A percentile compares a stretch with the other conserved stretches of the same genome.
These are phyloP conservation scores for Pseudopipra pipra DNA, from an alignment of 2,113 vertebrate genomes.

Conservation along the genomic window DNA sequence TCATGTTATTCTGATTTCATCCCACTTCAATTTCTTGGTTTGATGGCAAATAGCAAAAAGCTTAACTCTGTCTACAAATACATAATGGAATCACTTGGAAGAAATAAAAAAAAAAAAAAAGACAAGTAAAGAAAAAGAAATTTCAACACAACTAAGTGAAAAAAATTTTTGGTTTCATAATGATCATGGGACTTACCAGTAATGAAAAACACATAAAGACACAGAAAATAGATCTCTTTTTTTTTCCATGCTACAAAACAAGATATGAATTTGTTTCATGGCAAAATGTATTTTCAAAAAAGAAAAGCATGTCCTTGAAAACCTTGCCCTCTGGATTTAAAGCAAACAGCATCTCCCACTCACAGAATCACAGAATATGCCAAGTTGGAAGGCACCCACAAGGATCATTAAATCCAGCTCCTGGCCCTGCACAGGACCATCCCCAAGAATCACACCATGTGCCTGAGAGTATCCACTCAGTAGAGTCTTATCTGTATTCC, in stretches of 20 bases:
- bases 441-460: background rate
- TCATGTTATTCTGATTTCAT: conserved; percentile 50
- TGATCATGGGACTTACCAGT: background rate
- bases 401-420: background rate
- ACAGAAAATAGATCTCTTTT: background rate
- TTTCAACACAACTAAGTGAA: background rate
- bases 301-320: background rate
- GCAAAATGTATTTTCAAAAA: background rate
- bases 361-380: background rate
- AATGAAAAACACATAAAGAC: background rate
- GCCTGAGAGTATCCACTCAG: background rate
- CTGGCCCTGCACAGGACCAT: background rate
- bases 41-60: conserved; percentile 20
- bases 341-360: background rate
- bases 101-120: background rate
- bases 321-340: background rate
- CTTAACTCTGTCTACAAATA: background rate
- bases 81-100: background rate
- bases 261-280: background rate
- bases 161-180: background rate
- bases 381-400: background rate
- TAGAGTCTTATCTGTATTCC: background rate
- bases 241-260: background rate
- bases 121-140: background rate
- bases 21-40: conserved; percentile 21